Conservation (phyloP, 2,888 invertebrate genomes). For the Branchellion lobata region DNA sequence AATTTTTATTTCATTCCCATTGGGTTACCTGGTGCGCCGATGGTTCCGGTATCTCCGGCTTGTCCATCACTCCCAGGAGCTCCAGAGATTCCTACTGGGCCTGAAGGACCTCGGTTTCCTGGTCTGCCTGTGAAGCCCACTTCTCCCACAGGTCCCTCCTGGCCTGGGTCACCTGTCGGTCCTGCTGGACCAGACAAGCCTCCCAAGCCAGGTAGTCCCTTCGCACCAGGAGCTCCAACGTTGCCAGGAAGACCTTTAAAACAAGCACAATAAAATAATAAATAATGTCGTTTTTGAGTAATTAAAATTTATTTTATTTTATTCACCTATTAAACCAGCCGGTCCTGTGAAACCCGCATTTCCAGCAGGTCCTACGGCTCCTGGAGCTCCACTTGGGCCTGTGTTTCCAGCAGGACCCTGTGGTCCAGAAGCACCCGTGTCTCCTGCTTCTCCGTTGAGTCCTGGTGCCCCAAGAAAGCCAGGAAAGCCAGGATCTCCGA, state of each 20-base stretch:
- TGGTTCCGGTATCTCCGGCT: background rate
- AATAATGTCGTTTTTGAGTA: background rate
- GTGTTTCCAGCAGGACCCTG: constrained; percentile 59
- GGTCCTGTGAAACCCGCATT: constrained; percentile 52
- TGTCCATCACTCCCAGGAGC: background rate
- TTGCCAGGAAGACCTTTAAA: constrained; percentile 43
- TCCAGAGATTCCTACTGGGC: constrained; percentile 47
- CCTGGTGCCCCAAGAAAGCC: constrained; percentile 53
- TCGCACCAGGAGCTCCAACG: constrained; percentile 28
- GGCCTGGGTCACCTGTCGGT: constrained; percentile 41
- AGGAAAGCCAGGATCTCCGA: constrained; percentile 48
- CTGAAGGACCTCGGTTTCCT: constrained; percentile 40
- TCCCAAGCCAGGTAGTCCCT: constrained; percentile 20
- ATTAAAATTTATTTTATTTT: background rate
- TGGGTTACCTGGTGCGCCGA: background rate
- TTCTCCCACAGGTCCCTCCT: background rate
- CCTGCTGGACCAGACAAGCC: constrained; percentile 42
- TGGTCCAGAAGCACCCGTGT: constrained; percentile 30
- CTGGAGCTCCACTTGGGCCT: constrained; percentile 59
- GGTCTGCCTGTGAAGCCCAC: constrained; percentile 32
- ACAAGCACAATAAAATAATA: no score
- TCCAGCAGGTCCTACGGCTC: constrained; percentile 67
- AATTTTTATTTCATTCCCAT: no score
- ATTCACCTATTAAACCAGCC: constrained; percentile 42
- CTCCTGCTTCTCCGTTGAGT: constrained; percentile 44